A percentile compares a stretch with the other conserved stretches of the same genome.
These are phyloP conservation scores for Drosophila limbata DNA, from an alignment of 2,888 invertebrate genomes.

Conservation along the genomic window DNA sequence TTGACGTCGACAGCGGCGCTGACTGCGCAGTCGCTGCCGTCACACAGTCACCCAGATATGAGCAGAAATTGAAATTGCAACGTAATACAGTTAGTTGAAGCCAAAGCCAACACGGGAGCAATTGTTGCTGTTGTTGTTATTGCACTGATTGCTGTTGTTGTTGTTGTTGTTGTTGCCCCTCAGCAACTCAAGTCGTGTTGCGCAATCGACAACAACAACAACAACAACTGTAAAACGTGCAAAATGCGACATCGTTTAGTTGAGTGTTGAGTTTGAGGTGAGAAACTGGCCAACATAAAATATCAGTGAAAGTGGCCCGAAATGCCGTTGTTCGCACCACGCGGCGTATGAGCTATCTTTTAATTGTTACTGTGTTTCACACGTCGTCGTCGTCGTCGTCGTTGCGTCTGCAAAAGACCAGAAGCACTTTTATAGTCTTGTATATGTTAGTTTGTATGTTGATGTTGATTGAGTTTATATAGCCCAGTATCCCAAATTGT, in stretches of 20 bases:
- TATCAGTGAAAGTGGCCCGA: conserved; percentile 79
- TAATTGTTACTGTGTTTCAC: conserved; percentile 70
- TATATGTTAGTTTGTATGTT: conserved; percentile 1
- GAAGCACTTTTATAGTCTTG: conserved; percentile 52
- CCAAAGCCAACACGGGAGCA: conserved; percentile 25
- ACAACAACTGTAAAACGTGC: conserved; percentile 52
- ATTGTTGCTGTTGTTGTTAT: conserved; percentile 9
- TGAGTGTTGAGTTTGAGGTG: conserved; percentile 40
- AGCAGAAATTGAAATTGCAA: conserved; percentile 51
- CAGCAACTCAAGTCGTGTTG: conserved; percentile 48
- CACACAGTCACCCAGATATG: conserved; percentile 79
- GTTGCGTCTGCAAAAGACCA: conserved; percentile 56
- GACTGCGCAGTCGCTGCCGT: conserved; percentile 48
- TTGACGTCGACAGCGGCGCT: conserved; percentile 11
- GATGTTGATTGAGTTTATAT: conserved; percentile 61
- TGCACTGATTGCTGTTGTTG: conserved; percentile 39
- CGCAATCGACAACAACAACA: conserved; percentile 53
- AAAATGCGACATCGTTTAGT: conserved; percentile 54
- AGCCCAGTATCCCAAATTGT: not conserved
- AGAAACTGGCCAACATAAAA: conserved; percentile 47
- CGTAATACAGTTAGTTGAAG: conserved; percentile 59
- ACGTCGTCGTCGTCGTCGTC: conserved; percentile 44
- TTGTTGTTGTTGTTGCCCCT: conserved; percentile 25
- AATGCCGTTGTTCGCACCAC: conserved; percentile 43
- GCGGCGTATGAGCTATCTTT: conserved; percentile 72